Conservation (phyloP, 2,888 invertebrate species). For the Phlogophora meticulosa region DNA sequence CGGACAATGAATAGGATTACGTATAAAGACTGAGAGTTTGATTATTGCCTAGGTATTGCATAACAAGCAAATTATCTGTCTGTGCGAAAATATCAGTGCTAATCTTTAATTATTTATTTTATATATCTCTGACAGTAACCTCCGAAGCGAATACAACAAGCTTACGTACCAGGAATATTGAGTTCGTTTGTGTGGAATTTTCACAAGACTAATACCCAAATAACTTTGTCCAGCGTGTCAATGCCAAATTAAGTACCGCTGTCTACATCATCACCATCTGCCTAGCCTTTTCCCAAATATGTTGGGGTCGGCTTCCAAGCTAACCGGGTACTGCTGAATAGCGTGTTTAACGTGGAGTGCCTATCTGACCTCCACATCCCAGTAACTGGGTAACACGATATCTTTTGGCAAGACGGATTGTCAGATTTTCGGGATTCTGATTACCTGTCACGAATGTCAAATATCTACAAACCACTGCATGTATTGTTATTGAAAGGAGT, state of each 20-base stretch:
- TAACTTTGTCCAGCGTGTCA: conserved; percentile 4
- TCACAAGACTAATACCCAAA: conserved; percentile 16
- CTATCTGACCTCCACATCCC: too few relatives aligned
- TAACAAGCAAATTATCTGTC: not conserved
- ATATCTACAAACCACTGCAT: too few relatives aligned
- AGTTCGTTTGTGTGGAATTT: conserved; percentile 20
- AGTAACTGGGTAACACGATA: too few relatives aligned
- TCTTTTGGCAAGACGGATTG: too few relatives aligned
- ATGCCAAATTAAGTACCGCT: not conserved
- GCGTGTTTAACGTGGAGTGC: too few relatives aligned
- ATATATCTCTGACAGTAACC: conserved; percentile 11
- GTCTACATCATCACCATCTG: too few relatives aligned
- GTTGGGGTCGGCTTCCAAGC: too few relatives aligned
- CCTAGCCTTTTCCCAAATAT: too few relatives aligned
- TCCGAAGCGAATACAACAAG: conserved; percentile 3
- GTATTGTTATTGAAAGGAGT: too few relatives aligned
- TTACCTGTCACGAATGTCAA: too few relatives aligned
- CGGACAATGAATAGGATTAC: conserved; percentile 40
- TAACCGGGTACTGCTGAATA: too few relatives aligned
- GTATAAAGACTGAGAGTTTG: conserved; percentile 10
- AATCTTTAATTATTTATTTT: conserved; percentile 28
- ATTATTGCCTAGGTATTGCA: conserved; percentile 2
- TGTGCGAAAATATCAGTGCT: conserved; percentile 18
- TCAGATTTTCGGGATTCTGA: too few relatives aligned
- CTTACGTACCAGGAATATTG: not conserved